Conservation (phyloP, 2,113 vertebrate genomes). For the Hydrolagus affinis region DNA sequence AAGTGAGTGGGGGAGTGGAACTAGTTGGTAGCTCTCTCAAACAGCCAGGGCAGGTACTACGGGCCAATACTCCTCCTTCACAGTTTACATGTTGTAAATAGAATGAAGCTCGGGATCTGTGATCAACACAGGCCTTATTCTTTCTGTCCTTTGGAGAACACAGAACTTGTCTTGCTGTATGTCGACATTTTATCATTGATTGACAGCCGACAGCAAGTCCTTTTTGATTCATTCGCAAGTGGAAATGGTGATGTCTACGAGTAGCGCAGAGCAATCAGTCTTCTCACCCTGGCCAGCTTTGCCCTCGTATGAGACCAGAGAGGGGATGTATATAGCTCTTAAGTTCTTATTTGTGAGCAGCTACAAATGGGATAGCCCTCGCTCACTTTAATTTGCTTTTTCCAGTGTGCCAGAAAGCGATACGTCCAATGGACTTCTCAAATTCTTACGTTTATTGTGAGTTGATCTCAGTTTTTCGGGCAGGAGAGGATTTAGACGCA, state of each 20-base stretch:
- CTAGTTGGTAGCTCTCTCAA: too few relatives aligned
- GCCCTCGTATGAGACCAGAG: background rate
- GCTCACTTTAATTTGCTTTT: background rate
- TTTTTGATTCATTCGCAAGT: background rate
- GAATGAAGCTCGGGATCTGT: background rate
- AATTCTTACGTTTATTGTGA: background rate
- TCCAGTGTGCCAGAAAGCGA: background rate
- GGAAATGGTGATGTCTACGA: background rate
- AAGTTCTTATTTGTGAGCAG: background rate
- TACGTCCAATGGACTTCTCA: background rate
- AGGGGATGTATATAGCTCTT: background rate
- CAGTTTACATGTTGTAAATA: background rate
- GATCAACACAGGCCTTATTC: background rate
- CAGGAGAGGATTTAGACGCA: slow-evolving; percentile 39
- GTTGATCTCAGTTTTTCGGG: slow-evolving; percentile 15
- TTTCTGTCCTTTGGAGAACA: background rate
- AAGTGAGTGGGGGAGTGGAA: too few relatives aligned
- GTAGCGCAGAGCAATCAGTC: background rate
- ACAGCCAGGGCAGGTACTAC: too few relatives aligned
- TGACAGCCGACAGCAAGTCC: background rate
- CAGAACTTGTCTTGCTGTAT: background rate
- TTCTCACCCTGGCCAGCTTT: background rate
- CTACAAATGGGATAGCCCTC: background rate
- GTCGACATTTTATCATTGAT: background rate
- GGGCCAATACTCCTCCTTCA: too few relatives aligned